Base-by-base conservation (phyloP, 2,888 invertebrate genomes). In the Plebejus anna region DNA sequence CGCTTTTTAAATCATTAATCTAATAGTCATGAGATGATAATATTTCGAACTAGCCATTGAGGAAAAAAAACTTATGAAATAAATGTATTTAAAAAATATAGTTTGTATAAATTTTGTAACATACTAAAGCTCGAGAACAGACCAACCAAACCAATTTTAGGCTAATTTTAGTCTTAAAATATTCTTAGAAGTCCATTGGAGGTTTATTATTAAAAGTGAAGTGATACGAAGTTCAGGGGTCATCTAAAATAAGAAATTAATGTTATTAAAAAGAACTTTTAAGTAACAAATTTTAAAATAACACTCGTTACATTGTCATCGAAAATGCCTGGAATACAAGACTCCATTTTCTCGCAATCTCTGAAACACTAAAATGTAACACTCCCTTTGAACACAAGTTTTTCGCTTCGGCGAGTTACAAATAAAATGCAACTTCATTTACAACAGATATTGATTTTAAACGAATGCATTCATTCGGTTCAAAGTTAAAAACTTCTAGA, bases 401-500 rank as follows among this genome's bases (percentile, higher is more conserved):
- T 66, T 66, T 13, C 66, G 66, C 66, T 32, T 36, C 66, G 5
- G 5, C 36, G 32, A 36, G 1, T 66, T 4, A 32, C 66, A 66
- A 66, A 66, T 66, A 36, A 66, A 32, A 66, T 66, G 36, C 66
- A 16, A 66, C 66, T 66, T 61, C 28, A 61, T 16, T 66, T 36
- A 36, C 66, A 66, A 66, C 4, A 66, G 66, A 36, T 66, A 66
- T 66, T 66, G 32, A 66, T 66, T 66, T 66, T 36, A 32, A 32
- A 66, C 32, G 32, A 13, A 36, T 66, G 6, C 36, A 66, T 66
- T 66, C 32, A 16, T 66, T 36, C 66, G 36, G 32, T 66, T 13
- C 16, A 66, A 66, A 66, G 32, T 66, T 66, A 0, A 1, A 66
- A 66, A 32, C 28, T 36, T 66, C 13, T 32, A 4, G 4, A 13